Percentiles rank a stretch among this genome's conserved stretches.
Conservation (phyloP, 2,797 vertebrate species). For the Lepidocolaptes lacrymiger region DNA sequence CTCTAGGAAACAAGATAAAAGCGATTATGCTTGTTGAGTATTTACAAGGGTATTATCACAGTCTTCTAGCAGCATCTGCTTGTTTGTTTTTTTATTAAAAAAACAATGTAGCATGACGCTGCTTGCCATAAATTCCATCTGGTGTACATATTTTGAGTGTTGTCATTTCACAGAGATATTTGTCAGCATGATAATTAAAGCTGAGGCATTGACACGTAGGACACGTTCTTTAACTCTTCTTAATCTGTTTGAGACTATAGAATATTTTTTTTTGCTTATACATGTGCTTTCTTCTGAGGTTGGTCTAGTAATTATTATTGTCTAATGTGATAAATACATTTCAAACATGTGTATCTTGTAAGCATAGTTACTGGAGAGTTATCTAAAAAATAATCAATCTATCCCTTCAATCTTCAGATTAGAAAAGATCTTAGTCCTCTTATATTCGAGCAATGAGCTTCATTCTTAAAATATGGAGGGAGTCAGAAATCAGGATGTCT, state of each 20-base stretch:
- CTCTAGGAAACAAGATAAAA: background rate
- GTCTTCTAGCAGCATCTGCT: conserved; percentile 34
- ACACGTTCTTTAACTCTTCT: background rate
- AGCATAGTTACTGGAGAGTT: background rate
- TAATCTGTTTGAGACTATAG: background rate
- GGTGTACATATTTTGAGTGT: conserved; percentile 13
- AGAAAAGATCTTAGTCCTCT: background rate
- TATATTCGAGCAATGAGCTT: background rate
- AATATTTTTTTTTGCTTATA: background rate
- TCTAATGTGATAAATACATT: background rate
- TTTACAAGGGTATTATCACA: background rate
- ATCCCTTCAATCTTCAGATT: background rate
- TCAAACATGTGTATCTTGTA: background rate
- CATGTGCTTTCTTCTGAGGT: background rate
- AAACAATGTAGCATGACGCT: background rate
- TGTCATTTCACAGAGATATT: background rate
- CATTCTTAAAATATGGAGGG: background rate
- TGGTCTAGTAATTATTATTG: background rate
- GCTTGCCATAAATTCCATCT: conserved; percentile 46
- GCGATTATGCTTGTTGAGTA: background rate
- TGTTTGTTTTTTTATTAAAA: conserved; percentile 31
- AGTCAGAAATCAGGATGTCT: background rate
- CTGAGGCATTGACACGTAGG: background rate
- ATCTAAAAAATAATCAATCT: background rate
- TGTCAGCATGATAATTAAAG: background rate